Base-by-base conservation (phyloP, 2,113 vertebrate species). In the Scophthalmus maximus region DNA sequence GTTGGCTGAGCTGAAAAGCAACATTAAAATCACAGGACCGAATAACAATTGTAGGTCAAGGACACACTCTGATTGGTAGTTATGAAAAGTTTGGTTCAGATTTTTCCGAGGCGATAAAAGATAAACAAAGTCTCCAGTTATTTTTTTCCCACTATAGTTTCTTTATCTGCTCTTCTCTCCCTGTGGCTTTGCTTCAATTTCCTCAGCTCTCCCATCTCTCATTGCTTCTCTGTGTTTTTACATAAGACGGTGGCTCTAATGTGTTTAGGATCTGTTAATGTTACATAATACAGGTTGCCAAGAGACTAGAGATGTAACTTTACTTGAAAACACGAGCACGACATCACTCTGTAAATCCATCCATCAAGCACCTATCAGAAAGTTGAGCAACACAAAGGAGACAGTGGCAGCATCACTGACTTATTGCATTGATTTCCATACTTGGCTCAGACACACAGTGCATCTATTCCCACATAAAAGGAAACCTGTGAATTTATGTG, bases 281-380 rank as follows among this genome's bases (percentile, higher is more conserved):
- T 72, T 72, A 61, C 53, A 76, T 84, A 84, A 81, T 59, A 61
- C 64, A 75, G 64, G 78, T 82, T 73, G 69, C 80, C 73, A 63
- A 71, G 71, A 52, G 61, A 38, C 51, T 27, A 62, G 76, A 71
- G 57, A 64, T 44, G 73, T 32, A 20, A 22, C 47, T 72, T 70
- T 65, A 67, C 47, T 67, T 70, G 69, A 73, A 81, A 76, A 80
- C 75, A 76, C 56, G 26, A 72, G 67, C 70, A 22, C 76, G 58
- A 42, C 71, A 56, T 68, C 79, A 38, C 76, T 79, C 58, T 69
- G 46, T 38, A 42, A 76, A 83, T 61, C 55, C 69, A 87, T 88
- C 75, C 73, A 80, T 90, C 88, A 85, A 73, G 64, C 74, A 88
- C 83, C 86, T 84, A 78, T 58, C 12, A 62, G 73, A 84, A 78